Evolutionary conservation across 2,113 vertebrate species (phyloP).

Genomic region (Mohoua ochrocephala): DNA sequence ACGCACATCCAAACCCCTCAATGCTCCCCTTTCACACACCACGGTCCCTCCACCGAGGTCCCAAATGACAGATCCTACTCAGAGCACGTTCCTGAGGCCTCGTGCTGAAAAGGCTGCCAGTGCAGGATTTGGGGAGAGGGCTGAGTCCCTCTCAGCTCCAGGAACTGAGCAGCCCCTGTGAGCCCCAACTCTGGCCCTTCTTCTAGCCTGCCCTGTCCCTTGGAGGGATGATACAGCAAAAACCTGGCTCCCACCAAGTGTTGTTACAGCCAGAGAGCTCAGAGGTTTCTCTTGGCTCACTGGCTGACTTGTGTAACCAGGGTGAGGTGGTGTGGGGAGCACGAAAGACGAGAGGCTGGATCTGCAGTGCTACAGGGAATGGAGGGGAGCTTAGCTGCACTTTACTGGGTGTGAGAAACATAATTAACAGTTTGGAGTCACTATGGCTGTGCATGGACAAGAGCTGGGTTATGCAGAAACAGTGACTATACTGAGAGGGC

Average conservation of each 20-base stretch:
- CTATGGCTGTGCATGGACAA: neutral
- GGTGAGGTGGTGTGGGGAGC: conserved; percentile 39
- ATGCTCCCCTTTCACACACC: neutral
- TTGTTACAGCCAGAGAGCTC: neutral
- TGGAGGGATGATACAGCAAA: neutral
- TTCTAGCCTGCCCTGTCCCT: neutral
- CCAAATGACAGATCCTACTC: neutral
- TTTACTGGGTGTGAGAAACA: neutral
- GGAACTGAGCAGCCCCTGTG: neutral
- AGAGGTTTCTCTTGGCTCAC: conserved; percentile 26
- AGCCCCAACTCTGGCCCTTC: neutral
- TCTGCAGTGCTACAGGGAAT: neutral
- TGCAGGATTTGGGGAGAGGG: neutral
- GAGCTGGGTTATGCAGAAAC: neutral
- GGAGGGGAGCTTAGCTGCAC: neutral
- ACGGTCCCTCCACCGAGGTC: rapidly evolving
- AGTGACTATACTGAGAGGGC: neutral
- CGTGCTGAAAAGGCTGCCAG: neutral
- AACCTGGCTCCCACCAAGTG: neutral
- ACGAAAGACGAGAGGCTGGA: neutral
- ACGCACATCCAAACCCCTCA: rapidly evolving
- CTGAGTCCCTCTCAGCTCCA: neutral
- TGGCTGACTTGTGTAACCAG: conserved; percentile 26
- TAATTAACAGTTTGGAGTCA: neutral
- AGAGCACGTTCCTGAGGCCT: rapidly evolving